Evolutionary conservation across 2,797 vertebrate species (phyloP), one percentile per base, ranked within the genome.

Genomic region (Crocodylus rhombifer): DNA sequence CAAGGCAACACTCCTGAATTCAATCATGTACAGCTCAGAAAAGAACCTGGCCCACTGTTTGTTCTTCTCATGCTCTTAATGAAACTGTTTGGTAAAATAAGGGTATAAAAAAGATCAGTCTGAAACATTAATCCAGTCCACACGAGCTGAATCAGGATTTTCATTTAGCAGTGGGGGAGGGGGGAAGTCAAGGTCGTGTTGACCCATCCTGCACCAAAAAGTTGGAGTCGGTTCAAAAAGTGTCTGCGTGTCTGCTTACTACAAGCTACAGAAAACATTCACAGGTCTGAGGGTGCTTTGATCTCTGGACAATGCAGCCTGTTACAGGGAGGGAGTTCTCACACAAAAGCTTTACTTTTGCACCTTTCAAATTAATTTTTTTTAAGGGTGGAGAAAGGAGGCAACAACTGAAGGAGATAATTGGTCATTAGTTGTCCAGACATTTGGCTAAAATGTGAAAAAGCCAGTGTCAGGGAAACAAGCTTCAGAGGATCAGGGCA

Each of bases 191-290:
- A 96, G 94, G 95, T 97, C 93, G 61, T 95, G 95, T 93, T 94
- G 96, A 96, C 95, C 96, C 33, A 61, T 90, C 92, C 85, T 89
- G 55, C 42, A 88, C 87, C 85, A 94, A 93, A 95, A 95, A n/a
- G 77, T 96, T 96, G 96, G 96, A 96, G 71, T n/a, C 83, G 80
- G 88, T 96, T 96, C 96, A 97, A 94, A 95, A 95, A 95, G 61
- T 63, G 95, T 64, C 81, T 95, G 90, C 77, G 61, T 63, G 95
- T 69, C 81, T 95, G 90, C 77, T 79, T 95, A 89, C 79, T 42
- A 89, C 91, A 92, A 81, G 76, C 74, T 80, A 88, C 93, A 89
- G 65, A 91, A 94, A 87, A 5, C 79, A 51, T 73, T 73, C 42
- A 25, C 23, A 73, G 69, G 7, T 73, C 69, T 42, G 42, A 73